Base-by-base conservation (phyloP, 2,888 invertebrate genomes). In the Slavum lentiscoides region DNA sequence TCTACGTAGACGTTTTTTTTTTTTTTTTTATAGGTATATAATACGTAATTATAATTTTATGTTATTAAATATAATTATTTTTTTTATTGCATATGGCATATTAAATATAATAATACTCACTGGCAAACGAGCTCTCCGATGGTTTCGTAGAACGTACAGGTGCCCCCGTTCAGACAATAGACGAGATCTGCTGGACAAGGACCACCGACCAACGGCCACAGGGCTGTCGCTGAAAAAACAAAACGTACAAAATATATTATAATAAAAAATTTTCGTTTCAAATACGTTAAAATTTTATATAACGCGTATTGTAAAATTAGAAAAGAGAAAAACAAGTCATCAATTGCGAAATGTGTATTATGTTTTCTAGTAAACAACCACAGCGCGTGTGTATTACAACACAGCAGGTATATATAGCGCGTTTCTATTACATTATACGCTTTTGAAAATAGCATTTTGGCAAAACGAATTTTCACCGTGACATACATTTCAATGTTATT, bases 111-210 rank as follows among this genome's bases (percentile, higher is more conserved):
- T 30, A 30, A 30, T 58, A 49, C 93, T 93, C 88, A 95, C 95
- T 91, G 92, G 92, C 95, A 95, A 87, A 92, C 93, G 87, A 91
- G 91, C 88, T 93, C 92, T 86, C 91, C 90, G 86, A 94, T 91
- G 85, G 91, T 90, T 87, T 91, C 90, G 88, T 93, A 92, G 88
- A 91, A 92, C 87, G 91, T 90, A 88, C 96, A 96, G 84, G 92
- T 93, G 86, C 94, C 95, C 85, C 93, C 94, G 87, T 95, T 95
- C 87, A 94, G 91, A 89, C 95, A 96, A 88, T 91, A 94, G 84
- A 90, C 91, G 61, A 77, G 74, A 84, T 91, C 89, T 84, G 91
- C 90, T 83, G 91, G 91, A 87, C 92, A 92, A 83, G 90, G 90
- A 84, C 89, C 90, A 84, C 91, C 91, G 86, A 90, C 88, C 85